A percentile compares a stretch with the other conserved stretches of the same genome.
These are phyloP conservation scores for Chydorus sphaericus DNA, from an alignment of 2,888 invertebrate species.

Conservation along the genomic window DNA sequence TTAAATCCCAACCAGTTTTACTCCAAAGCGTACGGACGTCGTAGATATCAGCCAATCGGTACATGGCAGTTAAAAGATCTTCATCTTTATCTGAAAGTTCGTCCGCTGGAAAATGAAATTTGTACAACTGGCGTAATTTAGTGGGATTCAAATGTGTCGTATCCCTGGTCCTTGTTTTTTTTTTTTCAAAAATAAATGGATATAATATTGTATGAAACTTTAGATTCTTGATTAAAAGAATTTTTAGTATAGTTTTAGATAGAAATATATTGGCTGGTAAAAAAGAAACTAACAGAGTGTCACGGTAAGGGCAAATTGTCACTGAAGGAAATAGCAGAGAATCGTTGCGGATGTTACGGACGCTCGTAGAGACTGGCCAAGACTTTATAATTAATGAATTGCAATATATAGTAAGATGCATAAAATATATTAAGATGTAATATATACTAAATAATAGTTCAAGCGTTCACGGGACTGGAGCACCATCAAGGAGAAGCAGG, in stretches of 20 bases:
- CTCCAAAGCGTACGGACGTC: constrained; percentile 6
- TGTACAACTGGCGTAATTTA: neutral
- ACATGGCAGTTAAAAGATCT: neutral
- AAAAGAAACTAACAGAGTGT: neutral
- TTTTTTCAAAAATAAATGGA: neutral
- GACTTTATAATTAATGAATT: neutral
- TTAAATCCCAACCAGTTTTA: neutral
- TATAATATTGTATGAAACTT: no score
- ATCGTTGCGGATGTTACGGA: constrained; percentile 12
- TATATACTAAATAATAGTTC: neutral
- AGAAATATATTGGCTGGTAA: neutral
- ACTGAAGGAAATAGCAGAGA: constrained; percentile 10
- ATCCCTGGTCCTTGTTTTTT: neutral
- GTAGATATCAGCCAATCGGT: constrained; percentile 12
- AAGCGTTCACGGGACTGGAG: constrained; percentile 11
- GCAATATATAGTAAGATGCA: neutral
- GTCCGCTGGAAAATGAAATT: neutral
- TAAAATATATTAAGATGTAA: neutral
- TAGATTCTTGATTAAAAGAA: no score
- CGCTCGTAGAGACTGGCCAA: constrained; percentile 10
- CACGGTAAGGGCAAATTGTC: constrained; percentile 10
- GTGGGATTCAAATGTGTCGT: neutral
- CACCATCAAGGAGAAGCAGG: constrained; percentile 9
- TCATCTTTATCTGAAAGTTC: neutral
- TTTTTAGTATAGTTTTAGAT: no score